Conservation (phyloP, 2,888 invertebrate species). For the Xestoiulus laeticollis region DNA sequence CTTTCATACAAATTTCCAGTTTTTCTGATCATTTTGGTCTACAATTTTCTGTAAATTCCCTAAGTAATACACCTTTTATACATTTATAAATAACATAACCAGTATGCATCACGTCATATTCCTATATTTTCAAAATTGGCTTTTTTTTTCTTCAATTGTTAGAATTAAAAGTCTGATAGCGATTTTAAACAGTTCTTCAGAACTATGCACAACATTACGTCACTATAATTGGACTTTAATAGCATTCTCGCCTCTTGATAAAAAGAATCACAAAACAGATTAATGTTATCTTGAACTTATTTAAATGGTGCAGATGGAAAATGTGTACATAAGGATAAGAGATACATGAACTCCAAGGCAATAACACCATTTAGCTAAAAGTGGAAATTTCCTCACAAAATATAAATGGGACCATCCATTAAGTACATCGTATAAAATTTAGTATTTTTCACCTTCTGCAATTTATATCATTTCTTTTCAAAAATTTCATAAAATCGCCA, state of each 20-base stretch:
- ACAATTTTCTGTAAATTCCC: too few relatives aligned
- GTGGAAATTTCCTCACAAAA: slow-evolving; percentile 22
- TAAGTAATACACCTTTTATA: too few relatives aligned
- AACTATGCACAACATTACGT: neutral
- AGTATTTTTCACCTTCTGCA: too few relatives aligned
- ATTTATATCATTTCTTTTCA: neutral
- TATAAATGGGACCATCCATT: neutral
- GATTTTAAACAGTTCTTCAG: neutral
- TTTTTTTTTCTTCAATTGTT: too few relatives aligned
- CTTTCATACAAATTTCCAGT: too few relatives aligned
- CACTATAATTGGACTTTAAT: slow-evolving; percentile 2
- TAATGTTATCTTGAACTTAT: neutral
- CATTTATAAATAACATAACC: too few relatives aligned
- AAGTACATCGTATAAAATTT: neutral
- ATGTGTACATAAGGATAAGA: neutral
- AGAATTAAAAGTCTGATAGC: too few relatives aligned
- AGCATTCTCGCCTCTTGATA: neutral
- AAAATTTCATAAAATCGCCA: neutral
- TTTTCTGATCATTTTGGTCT: too few relatives aligned
- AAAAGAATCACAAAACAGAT: neutral
- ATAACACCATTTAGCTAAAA: neutral
- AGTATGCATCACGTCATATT: too few relatives aligned
- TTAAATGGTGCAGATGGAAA: slow-evolving; percentile 17
- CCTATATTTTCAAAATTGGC: too few relatives aligned
- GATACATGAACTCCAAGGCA: slow-evolving; percentile 5